phyloP scores from a whole-genome alignment of 2,113 vertebrate genomes.

The Sinocyclocheilus anshuiensis region DNA sequence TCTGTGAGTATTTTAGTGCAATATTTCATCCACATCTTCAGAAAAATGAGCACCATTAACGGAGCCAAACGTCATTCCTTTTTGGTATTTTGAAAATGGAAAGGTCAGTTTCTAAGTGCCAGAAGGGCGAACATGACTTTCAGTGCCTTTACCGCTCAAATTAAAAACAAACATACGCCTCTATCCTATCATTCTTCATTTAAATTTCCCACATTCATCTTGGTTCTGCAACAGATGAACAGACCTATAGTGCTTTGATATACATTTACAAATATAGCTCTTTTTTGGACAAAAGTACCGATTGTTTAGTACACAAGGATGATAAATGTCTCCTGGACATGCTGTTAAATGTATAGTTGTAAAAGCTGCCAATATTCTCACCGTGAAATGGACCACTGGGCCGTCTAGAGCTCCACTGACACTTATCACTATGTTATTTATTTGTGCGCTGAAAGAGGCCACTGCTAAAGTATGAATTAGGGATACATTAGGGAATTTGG shows the following conservation, averaged over 20 bases:
- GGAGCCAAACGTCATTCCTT: not conserved
- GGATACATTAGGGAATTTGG: slow-evolving; percentile 63
- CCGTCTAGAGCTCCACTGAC: slow-evolving; percentile 63
- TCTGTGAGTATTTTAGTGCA: not conserved
- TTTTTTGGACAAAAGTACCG: slow-evolving; percentile 64
- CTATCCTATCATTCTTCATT: not conserved
- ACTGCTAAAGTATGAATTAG: slow-evolving; percentile 48
- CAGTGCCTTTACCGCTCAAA: not conserved
- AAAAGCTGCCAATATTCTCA: slow-evolving; percentile 67
- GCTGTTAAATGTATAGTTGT: slow-evolving; percentile 64
- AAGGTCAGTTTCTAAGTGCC: not conserved
- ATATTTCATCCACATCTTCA: not conserved
- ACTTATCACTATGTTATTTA: slow-evolving; percentile 72
- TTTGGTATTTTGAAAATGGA: not conserved
- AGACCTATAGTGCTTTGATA: slow-evolving; percentile 47
- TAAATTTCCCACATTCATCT: not conserved
- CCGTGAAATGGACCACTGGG: slow-evolving; percentile 55
- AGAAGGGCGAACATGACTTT: not conserved
- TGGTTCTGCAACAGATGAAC: slow-evolving; percentile 57
- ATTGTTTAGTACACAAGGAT: slow-evolving; percentile 68
- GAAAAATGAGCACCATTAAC: not conserved
- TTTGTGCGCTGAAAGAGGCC: slow-evolving; percentile 56
- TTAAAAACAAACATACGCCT: not conserved
- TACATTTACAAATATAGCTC: slow-evolving; percentile 58
- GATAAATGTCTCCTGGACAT: slow-evolving; percentile 70